Evolutionary conservation across 1,140 invertebrate species (phyloP), one percentile per base, ranked within the genome.

Genomic region (Periplaneta americana): DNA sequence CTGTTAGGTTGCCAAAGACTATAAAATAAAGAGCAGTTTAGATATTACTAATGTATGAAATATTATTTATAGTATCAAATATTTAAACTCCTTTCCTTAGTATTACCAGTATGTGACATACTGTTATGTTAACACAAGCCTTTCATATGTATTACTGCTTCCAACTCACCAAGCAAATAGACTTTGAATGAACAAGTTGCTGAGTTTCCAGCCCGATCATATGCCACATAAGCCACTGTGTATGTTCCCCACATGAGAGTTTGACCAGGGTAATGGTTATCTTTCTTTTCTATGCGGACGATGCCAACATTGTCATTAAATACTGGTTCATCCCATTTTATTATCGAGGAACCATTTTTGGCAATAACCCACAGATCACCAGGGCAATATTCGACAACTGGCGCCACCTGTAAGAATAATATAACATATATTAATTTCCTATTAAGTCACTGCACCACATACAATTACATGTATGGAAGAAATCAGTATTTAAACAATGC

Each of bases 151-250:
- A 34, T 1, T 37, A 33, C 18, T 48, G n/a, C 15, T 34, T 78
- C 22, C 22, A 80, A 93, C 94, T 93, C 91, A 97, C 96, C 93
- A 48, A 98, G 87, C 28, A 98, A 92, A 81, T 97, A 97, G 80
- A 99, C 95, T 87, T 96, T 98, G 89, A 99, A 99, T 80, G 93
- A 94, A 87, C 98, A 99, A 28, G 93, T 94, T 2, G 96, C 98
- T 34, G 95, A 93, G 85, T 98, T 99, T 82, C 96, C 96, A 77
- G 94, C 94, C 78, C 94, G 94, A 90, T 99, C 98, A 82, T 94
- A 95, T 74, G 97, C 98, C 8, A 98, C 94, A 85, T 99, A 99
- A 32, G 96, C 96, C 78, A 99, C 96, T 79, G 96, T 94, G 86
- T 99, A 98, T 34, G 93, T 94, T 83, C 98, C 98, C 96, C 96